Percentiles rank a stretch among this genome's conserved stretches.
These are phyloP conservation scores for Melanargia galathea DNA, from an alignment of 2,888 invertebrate genomes.

Conservation along the genomic window DNA sequence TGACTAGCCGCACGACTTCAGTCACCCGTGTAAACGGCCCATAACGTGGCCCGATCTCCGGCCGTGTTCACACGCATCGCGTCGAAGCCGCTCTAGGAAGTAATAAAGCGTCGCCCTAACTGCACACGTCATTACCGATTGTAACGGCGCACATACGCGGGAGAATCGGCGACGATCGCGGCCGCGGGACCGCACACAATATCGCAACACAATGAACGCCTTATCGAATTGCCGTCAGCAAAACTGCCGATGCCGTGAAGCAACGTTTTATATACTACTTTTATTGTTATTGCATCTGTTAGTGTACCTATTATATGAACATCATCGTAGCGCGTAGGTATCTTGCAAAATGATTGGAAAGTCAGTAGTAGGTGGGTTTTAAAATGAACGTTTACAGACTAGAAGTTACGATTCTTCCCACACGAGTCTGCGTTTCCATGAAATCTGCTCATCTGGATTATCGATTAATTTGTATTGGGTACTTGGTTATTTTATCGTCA, in stretches of 20 bases:
- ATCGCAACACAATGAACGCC: slow-evolving; percentile 47
- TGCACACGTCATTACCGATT: slow-evolving; percentile 78
- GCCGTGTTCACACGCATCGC: slow-evolving; percentile 71
- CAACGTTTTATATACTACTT: slow-evolving; percentile 22
- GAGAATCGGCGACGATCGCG: slow-evolving; percentile 66
- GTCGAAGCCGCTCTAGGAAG: slow-evolving; percentile 64
- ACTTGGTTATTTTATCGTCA: not conserved
- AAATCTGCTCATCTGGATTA: not conserved
- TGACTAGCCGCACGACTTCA: too few species aligned
- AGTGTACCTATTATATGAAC: slow-evolving; percentile 14
- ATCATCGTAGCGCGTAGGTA: not conserved
- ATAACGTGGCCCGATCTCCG: slow-evolving; percentile 78
- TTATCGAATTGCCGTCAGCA: slow-evolving; percentile 65
- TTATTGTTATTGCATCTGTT: slow-evolving; percentile 20
- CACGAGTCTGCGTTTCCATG: slow-evolving; percentile 2
- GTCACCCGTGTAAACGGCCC: too few species aligned
- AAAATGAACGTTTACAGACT: not conserved
- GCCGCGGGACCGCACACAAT: slow-evolving; percentile 48
- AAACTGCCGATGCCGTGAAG: slow-evolving; percentile 21
- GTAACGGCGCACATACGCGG: slow-evolving; percentile 71
- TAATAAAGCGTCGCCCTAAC: slow-evolving; percentile 80
- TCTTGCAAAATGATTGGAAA: slow-evolving; percentile 11
- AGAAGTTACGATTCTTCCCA: not conserved
- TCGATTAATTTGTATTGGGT: not conserved
- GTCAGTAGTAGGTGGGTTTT: slow-evolving; percentile 10